Percentiles rank a stretch among this genome's conserved stretches.
Conservation (phyloP, 2,888 invertebrate genomes). For the Heliothis peltigera region DNA sequence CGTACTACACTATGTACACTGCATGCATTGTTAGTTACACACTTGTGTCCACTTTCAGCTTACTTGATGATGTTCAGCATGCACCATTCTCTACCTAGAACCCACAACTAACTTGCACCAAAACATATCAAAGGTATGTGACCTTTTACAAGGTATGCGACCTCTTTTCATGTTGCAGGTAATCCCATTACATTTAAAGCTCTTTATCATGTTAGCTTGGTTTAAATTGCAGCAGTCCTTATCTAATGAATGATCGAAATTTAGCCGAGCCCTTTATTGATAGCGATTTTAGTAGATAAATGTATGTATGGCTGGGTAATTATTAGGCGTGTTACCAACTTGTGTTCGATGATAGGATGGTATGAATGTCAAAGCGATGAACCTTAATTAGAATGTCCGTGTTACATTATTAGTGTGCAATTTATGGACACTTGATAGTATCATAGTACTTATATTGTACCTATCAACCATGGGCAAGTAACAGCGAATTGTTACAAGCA, state of each 20-base stretch:
- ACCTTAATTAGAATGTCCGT: conserved; percentile 89
- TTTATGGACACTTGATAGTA: conserved; percentile 79
- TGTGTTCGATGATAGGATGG: conserved; percentile 86
- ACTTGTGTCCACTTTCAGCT: conserved; percentile 87
- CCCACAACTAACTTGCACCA: conserved; percentile 89
- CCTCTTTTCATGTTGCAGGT: conserved; percentile 74
- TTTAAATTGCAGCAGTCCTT: conserved; percentile 82
- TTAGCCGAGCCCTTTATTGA: conserved; percentile 86
- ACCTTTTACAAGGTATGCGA: conserved; percentile 73
- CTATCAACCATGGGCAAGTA: conserved; percentile 75
- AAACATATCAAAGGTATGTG: conserved; percentile 79
- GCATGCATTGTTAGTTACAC: conserved; percentile 90
- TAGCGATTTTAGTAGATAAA: conserved; percentile 86
- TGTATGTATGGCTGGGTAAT: conserved; percentile 78
- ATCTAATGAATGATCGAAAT: conserved; percentile 82
- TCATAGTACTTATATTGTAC: conserved; percentile 68
- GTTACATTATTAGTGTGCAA: conserved; percentile 89
- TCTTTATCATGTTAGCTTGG: conserved; percentile 84
- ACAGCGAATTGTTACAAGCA: conserved; percentile 84
- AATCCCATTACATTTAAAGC: conserved; percentile 80
- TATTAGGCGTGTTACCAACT: conserved; percentile 85
- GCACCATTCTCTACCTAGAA: conserved; percentile 89
- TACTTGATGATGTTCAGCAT: conserved; percentile 84
- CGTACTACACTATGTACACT: conserved; percentile 89
- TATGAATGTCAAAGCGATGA: conserved; percentile 90